A percentile compares a stretch with the other conserved stretches of the same genome.
These are phyloP conservation scores for Pangasius djambal DNA, from an alignment of 2,797 vertebrate species.

Conservation along the genomic window DNA sequence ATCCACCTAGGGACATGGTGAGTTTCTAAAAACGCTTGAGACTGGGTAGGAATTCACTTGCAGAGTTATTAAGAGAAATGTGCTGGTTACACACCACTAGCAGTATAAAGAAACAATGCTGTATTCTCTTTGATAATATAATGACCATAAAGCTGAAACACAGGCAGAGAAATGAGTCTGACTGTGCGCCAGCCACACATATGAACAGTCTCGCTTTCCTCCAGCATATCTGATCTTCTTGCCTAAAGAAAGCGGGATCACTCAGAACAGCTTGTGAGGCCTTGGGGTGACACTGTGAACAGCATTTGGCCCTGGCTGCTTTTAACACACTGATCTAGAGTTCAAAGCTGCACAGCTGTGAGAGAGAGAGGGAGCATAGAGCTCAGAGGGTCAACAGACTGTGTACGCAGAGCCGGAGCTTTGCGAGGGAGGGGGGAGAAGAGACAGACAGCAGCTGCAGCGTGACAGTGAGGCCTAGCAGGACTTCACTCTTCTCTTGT, in stretches of 20 bases:
- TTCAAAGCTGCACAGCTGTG: conserved; percentile 74
- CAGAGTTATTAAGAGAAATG: not conserved
- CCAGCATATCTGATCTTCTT: conserved; percentile 53
- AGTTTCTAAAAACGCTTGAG: not conserved
- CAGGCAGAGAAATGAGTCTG: conserved; percentile 22
- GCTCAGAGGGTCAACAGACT: conserved; percentile 60
- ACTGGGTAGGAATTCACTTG: not conserved
- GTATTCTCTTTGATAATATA: not conserved
- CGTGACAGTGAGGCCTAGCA: conserved; percentile 66
- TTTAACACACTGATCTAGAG: conserved; percentile 59
- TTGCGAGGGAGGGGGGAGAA: conserved; percentile 50
- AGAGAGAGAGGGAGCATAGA: conserved; percentile 53
- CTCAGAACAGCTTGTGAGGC: conserved; percentile 62
- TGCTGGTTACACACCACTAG: not conserved
- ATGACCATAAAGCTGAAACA: conserved; percentile 22
- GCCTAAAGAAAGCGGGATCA: conserved; percentile 42
- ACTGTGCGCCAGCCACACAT: conserved; percentile 36
- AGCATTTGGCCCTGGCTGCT: conserved; percentile 65
- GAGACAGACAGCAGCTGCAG: conserved; percentile 73
- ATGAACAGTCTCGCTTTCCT: conserved; percentile 52
- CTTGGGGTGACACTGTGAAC: conserved; percentile 50
- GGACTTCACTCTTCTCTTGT: conserved; percentile 62
- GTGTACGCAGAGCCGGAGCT: conserved; percentile 45
- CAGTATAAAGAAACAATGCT: not conserved
- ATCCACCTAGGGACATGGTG: not conserved